Conservation (phyloP, 2,113 vertebrate genomes). For the Lasiurus cinereus region DNA sequence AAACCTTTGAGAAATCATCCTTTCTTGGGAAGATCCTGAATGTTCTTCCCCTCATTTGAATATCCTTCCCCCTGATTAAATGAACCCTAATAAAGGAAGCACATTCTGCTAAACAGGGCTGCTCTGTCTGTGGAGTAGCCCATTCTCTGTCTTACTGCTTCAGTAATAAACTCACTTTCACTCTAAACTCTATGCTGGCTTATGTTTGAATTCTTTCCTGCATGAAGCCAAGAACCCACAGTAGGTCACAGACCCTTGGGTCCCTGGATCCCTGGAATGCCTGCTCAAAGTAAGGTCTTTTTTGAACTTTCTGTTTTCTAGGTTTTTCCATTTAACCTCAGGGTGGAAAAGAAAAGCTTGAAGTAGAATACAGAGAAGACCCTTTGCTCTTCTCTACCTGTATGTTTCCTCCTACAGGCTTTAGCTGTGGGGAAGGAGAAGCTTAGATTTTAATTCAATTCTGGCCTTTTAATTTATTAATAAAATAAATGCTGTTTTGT, state of each 20-base stretch:
- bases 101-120: background rate
- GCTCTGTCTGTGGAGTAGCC: background rate
- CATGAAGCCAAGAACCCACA: background rate
- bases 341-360: background rate
- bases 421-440: background rate
- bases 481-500: slow-evolving; percentile 56
- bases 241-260: background rate
- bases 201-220: background rate
- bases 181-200: background rate
- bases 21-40: background rate
- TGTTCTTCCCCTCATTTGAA: background rate
- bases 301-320: background rate
- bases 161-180: background rate
- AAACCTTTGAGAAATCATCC: background rate
- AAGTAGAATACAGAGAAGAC: background rate
- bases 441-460: slow-evolving; percentile 40
- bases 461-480: slow-evolving; percentile 59
- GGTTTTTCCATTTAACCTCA: background rate
- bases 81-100: background rate
- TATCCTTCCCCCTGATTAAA: background rate
- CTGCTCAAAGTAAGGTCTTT: background rate
- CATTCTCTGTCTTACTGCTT: background rate
- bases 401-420: background rate
- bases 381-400: background rate
- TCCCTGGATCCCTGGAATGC: background rate